Evolutionary conservation across 2,113 vertebrate genomes (phyloP).

Genomic region (Lagopus leucura): DNA sequence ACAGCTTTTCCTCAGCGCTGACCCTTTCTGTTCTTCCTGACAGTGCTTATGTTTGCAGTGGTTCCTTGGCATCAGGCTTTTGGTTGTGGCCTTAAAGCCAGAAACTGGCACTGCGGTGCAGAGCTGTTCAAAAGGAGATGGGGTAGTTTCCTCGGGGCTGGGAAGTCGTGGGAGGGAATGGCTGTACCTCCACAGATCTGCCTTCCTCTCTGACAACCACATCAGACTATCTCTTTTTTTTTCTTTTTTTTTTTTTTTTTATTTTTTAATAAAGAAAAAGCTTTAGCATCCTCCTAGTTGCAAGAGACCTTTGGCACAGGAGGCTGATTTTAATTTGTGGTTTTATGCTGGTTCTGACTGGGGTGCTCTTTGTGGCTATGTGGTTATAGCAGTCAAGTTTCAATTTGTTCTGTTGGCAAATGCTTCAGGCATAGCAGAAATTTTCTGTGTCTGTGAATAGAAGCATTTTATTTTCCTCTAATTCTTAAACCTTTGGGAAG

Average conservation of each 20-base stretch:
- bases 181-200: not conserved
- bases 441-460: not conserved
- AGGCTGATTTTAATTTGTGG: conserved; percentile 30
- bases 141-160: not conserved
- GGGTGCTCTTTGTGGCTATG: not conserved
- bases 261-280: not conserved
- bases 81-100: not conserved
- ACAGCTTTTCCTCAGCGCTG: accelerated
- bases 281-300: not conserved
- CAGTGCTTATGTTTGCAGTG: accelerated
- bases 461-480: not conserved
- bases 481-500: not conserved
- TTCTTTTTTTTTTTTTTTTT: not conserved
- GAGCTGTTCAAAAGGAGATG: not conserved
- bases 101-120: not conserved
- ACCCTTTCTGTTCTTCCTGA: not conserved
- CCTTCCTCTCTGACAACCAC: not conserved
- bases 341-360: conserved; percentile 49
- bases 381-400: conserved; percentile 33
- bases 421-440: not conserved
- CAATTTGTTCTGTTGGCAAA: conserved; percentile 43
- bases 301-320: not conserved
- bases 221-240: not conserved
- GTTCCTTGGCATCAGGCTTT: not conserved
- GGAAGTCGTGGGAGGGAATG: not conserved